Evolutionary conservation across 1,140 invertebrate species (phyloP).

Genomic region (Nasonia longicornis): DNA sequence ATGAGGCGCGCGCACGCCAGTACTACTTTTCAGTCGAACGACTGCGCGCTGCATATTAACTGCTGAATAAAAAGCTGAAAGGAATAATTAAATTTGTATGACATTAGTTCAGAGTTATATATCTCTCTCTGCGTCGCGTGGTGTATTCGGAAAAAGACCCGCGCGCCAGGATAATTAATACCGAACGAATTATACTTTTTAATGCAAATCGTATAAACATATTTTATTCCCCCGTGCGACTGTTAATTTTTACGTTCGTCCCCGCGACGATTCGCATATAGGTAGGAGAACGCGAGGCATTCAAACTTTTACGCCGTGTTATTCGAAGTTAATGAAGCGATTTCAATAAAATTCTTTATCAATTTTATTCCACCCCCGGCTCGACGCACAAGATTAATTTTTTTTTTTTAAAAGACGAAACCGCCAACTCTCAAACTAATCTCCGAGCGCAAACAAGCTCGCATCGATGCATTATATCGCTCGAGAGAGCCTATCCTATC

Average conservation of each 20-base stretch:
- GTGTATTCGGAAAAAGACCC: not conserved
- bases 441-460: not conserved
- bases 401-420: not conserved
- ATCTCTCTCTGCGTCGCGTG: not conserved
- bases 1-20: not conserved
- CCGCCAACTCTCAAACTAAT: not conserved
- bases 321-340: not conserved
- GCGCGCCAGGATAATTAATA: not conserved
- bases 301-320: not conserved
- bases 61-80: slow-evolving; percentile 18
- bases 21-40: not conserved
- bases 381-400: not conserved
- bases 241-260: not conserved
- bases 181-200: slow-evolving; percentile 2
- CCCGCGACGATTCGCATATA: not conserved
- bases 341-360: not conserved
- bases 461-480: not conserved
- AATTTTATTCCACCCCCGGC: not conserved
- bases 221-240: not conserved
- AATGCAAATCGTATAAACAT: slow-evolving; percentile 12
- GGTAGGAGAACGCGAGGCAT: not conserved
- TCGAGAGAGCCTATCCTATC: not conserved
- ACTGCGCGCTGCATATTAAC: slow-evolving; percentile 10
- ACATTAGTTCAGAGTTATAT: slow-evolving; percentile 14
- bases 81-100: slow-evolving; percentile 32